phyloP scores from a whole-genome alignment of 2,888 invertebrate genomes.

The Pyrrhia umbra region DNA sequence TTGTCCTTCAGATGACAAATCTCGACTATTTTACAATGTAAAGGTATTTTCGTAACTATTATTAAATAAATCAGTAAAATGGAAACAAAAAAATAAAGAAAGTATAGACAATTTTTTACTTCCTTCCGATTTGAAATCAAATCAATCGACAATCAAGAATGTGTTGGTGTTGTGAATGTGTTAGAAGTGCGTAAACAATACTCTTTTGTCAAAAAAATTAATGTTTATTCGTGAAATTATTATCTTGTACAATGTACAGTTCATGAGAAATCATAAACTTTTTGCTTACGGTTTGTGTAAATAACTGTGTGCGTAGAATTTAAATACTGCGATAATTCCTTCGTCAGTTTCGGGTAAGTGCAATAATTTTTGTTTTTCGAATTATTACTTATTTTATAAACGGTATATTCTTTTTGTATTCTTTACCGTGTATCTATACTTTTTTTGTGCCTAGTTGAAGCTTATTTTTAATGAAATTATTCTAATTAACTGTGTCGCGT shows the following conservation, averaged over 20 bases:
- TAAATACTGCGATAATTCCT: background rate
- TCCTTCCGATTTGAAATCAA: constrained; percentile 59
- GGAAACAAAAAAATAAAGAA: background rate
- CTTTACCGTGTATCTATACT: background rate
- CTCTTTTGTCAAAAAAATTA: constrained; percentile 37
- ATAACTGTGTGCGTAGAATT: constrained; percentile 24
- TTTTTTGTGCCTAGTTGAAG: constrained; percentile 7
- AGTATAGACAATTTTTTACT: constrained; percentile 55
- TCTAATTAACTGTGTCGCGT: constrained; percentile 15
- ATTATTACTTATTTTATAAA: constrained; percentile 14
- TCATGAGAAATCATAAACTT: too few relatives aligned
- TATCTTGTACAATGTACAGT: background rate
- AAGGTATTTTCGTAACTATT: background rate
- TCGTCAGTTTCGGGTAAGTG: constrained; percentile 48
- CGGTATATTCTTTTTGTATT: constrained; percentile 8
- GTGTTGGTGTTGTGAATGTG: constrained; percentile 50
- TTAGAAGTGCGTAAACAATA: constrained; percentile 67
- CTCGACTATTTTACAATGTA: background rate
- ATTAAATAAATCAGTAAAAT: background rate
- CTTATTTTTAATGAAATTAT: constrained; percentile 4
- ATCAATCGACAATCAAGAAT: constrained; percentile 65
- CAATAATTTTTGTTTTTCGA: constrained; percentile 40
- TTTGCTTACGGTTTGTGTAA: constrained; percentile 19
- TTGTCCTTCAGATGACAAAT: constrained; percentile 10
- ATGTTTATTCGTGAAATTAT: constrained; percentile 25